These are phyloP conservation scores for Nomada goodeniana DNA, from an alignment of 2,888 invertebrate genomes.

Conservation along the genomic window DNA sequence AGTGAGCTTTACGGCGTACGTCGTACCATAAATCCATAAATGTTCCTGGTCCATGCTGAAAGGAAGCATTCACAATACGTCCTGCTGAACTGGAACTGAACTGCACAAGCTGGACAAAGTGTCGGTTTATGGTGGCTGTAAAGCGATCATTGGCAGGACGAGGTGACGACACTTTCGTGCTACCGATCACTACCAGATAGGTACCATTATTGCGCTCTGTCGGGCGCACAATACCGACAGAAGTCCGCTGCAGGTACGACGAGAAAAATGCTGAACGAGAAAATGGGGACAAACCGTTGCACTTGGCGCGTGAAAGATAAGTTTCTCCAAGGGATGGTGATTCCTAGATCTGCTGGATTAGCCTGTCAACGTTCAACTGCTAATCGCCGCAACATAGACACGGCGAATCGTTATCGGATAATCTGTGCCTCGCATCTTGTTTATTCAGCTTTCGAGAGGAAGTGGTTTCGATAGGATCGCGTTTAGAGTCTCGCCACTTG, in stretches of 20 bases:
- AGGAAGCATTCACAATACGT: conserved; percentile 51
- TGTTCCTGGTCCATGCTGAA: conserved; percentile 40
- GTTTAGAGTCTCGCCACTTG: conserved; percentile 4
- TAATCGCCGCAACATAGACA: background rate
- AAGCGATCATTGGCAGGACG: conserved; percentile 79
- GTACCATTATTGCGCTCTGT: conserved; percentile 42
- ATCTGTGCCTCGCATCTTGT: conserved; percentile 48
- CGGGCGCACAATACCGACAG: conserved; percentile 31
- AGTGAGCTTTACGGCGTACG: conserved; percentile 47
- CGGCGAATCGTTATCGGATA: conserved; percentile 11
- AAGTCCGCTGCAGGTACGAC: conserved; percentile 20
- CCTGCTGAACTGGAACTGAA: conserved; percentile 21
- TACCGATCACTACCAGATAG: conserved; percentile 73
- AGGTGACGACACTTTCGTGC: conserved; percentile 81
- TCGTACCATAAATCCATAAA: conserved; percentile 64
- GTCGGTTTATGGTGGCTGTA: conserved; percentile 77
- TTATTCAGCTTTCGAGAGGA: conserved; percentile 47
- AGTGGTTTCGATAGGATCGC: conserved; percentile 10
- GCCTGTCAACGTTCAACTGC: background rate
- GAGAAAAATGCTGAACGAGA: background rate
- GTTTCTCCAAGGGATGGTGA: background rate
- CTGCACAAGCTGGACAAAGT: conserved; percentile 68
- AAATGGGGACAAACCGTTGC: conserved; percentile 29
- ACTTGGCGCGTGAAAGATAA: conserved; percentile 15
- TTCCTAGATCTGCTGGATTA: background rate